phyloP scores from a whole-genome alignment of 2,797 vertebrate genomes.

The Siniperca obscura region DNA sequence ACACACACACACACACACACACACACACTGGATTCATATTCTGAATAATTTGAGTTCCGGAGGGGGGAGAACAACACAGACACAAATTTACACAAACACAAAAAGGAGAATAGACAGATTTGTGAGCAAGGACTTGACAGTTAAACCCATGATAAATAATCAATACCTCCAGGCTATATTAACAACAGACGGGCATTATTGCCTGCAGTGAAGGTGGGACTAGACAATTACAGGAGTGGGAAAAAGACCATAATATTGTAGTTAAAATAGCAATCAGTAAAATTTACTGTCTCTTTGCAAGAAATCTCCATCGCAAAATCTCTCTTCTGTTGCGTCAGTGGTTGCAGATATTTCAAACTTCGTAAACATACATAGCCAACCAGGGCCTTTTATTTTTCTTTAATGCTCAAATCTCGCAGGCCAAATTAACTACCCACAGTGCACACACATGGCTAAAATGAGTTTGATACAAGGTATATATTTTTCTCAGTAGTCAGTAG shows the following conservation, averaged over 20 bases:
- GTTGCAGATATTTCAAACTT: not conserved
- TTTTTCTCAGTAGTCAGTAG: not conserved
- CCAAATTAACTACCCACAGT: not conserved
- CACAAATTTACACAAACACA: not conserved
- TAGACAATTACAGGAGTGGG: not conserved
- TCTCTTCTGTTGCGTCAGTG: not conserved
- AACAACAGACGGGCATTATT: conserved; percentile 42
- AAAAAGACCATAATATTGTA: not conserved
- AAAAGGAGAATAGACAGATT: conserved; percentile 11
- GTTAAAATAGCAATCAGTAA: conserved; percentile 17
- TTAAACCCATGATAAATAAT: conserved; percentile 55
- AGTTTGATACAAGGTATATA: not conserved
- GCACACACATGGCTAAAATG: not conserved
- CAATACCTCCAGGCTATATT: conserved; percentile 53
- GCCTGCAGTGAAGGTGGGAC: conserved; percentile 12
- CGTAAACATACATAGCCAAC: not conserved
- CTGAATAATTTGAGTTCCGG: not conserved
- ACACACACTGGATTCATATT: conserved; percentile 5
- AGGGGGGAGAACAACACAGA: not conserved
- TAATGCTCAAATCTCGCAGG: not conserved
- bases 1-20: not conserved
- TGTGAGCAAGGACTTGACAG: conserved; percentile 36
- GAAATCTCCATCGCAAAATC: not conserved
- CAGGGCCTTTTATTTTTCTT: not conserved
- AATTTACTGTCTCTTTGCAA: not conserved